Evolutionary conservation across 2,888 invertebrate species (phyloP), one percentile per base, ranked within the genome.

Genomic region (Brachypalpus laphriformis): DNA sequence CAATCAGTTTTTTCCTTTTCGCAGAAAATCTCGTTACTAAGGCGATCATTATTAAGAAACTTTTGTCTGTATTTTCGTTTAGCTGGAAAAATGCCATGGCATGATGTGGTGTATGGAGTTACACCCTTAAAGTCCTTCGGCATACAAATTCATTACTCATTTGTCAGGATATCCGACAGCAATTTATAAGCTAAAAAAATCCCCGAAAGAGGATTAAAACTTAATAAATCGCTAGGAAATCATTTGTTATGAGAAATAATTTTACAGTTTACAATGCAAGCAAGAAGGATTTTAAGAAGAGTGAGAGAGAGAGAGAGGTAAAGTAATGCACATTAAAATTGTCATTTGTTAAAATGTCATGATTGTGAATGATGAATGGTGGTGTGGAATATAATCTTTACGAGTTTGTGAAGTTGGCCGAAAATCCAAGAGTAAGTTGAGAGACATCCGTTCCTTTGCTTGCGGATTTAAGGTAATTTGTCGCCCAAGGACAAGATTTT

Each of bases 121-220:
- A 20, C 37, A 20, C 57, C 37, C 37, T 14, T 16, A n/a, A 56
- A 22, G 18, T 37, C 59, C 31, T 28, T 42, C 8, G 18, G 25
- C 25, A 25, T 6, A 28, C 22, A 22, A 61, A 63, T 37, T 57
- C 76, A 82, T 82, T 72, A 63, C 40, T 74, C 80, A 80, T 80
- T 82, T 82, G 70, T 71, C 70, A 82, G 76, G 57, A 76, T 71
- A 71, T 70, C 71, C 59, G 71, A 71, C 71, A 77, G 59, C 63
- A 40, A 82, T 71, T 82, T 82, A 82, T 82, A 31, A 31, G 54
- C 54, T 31, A 31, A 56, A n/a, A n/a, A 49, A 49, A 37, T 56
- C 57, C 40, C 11, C 6, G 40, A 71, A 57, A 11, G 47, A 20
- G 71, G 72, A 72, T 66, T 42, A 57, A 66, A 80, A 66, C n/a